A percentile compares a stretch with the other conserved stretches of the same genome.
Evolutionary conservation across 2,797 vertebrate genomes (phyloP).

Genomic region (Rallus crepitans): DNA sequence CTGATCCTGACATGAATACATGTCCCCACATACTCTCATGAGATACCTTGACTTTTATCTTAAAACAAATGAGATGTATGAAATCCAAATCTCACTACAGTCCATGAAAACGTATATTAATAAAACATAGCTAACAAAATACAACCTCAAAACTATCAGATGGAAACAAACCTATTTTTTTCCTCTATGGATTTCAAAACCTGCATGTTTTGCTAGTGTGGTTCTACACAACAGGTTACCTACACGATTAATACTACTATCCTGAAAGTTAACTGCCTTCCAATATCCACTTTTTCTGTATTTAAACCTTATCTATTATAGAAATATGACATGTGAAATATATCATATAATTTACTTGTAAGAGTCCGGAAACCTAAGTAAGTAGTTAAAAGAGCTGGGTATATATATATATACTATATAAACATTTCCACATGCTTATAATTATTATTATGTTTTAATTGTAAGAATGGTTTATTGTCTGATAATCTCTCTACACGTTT

Average conservation of each 20-base stretch:
- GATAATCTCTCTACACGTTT: background rate
- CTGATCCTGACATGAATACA: background rate
- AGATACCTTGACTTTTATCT: background rate
- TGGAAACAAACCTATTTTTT: background rate
- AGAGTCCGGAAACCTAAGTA: background rate
- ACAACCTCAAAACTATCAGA: background rate
- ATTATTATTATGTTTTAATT: background rate
- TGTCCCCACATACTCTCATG: accelerated
- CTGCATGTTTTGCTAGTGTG: background rate
- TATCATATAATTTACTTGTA: background rate
- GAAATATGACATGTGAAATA: background rate
- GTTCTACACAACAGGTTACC: background rate
- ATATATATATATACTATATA: background rate
- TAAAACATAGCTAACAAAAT: background rate
- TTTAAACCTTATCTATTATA: background rate
- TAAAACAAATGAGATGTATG: background rate
- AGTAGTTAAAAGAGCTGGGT: background rate
- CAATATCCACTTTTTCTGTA: background rate
- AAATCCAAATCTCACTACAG: background rate
- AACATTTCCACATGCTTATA: background rate
- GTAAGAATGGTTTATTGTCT: background rate
- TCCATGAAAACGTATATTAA: background rate
- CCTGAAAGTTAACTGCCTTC: background rate
- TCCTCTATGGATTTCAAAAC: background rate
- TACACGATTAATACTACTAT: background rate